Conservation (phyloP, 2,888 invertebrate genomes). For the Volucella inflata region DNA sequence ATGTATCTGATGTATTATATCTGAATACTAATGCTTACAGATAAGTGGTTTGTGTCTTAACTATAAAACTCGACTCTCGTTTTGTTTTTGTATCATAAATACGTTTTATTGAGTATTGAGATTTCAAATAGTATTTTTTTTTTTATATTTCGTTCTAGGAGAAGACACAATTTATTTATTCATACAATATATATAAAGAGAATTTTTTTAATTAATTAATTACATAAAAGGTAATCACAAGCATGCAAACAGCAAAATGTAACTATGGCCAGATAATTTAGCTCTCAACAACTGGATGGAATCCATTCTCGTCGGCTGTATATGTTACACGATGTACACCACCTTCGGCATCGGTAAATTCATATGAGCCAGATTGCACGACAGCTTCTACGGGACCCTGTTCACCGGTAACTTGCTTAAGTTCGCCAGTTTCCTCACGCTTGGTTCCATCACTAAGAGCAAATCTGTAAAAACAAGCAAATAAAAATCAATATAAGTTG, state of each 20-base stretch:
- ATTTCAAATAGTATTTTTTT: slow-evolving; percentile 45
- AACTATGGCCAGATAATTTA: slow-evolving; percentile 64
- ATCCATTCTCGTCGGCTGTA: slow-evolving; percentile 79
- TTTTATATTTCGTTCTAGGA: slow-evolving; percentile 52
- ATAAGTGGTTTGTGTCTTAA: not conserved
- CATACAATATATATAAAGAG: not conserved
- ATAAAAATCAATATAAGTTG: not conserved
- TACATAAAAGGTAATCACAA: slow-evolving; percentile 71
- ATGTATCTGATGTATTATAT: too few relatives aligned
- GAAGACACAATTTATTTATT: slow-evolving; percentile 49
- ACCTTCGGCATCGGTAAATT: slow-evolving; percentile 78
- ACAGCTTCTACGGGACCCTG: slow-evolving; percentile 77
- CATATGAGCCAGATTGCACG: slow-evolving; percentile 78
- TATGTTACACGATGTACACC: slow-evolving; percentile 78
- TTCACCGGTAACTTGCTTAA: slow-evolving; percentile 76
- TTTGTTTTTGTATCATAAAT: slow-evolving; percentile 49
- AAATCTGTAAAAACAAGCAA: slow-evolving; percentile 65
- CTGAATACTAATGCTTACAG: not conserved
- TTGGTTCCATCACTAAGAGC: slow-evolving; percentile 77
- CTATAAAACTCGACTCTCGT: too few relatives aligned
- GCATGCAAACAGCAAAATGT: slow-evolving; percentile 59
- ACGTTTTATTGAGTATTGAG: slow-evolving; percentile 71
- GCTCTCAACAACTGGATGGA: slow-evolving; percentile 77
- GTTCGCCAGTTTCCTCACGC: slow-evolving; percentile 77
- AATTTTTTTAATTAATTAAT: slow-evolving; percentile 51